These are phyloP conservation scores for Stenotaenia linearis DNA, from an alignment of 2,888 invertebrate species.

Conservation along the genomic window DNA sequence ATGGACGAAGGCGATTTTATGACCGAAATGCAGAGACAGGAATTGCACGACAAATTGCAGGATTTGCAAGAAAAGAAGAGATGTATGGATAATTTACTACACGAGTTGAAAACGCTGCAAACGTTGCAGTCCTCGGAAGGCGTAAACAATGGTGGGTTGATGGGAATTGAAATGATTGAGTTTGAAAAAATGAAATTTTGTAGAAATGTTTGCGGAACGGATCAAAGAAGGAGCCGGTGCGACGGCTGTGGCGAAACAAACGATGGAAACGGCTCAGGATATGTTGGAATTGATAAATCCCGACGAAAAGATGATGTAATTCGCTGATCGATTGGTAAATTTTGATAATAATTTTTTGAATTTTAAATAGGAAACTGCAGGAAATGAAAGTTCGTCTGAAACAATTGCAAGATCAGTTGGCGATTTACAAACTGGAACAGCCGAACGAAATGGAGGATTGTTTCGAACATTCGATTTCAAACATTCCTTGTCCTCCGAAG, in stretches of 20 bases:
- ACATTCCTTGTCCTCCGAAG: background rate
- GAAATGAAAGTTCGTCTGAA: constrained; percentile 8
- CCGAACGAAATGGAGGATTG: background rate
- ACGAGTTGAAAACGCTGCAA: constrained; percentile 29
- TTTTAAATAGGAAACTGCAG: constrained; percentile 3
- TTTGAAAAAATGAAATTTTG: background rate
- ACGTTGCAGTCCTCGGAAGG: background rate
- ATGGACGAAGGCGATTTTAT: background rate
- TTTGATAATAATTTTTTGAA: background rate
- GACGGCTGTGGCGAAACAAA: background rate
- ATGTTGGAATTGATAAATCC: background rate
- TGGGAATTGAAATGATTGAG: background rate
- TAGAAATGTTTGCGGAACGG: background rate
- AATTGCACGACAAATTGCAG: constrained; percentile 32
- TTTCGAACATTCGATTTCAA: background rate
- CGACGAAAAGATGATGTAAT: background rate
- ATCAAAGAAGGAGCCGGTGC: background rate
- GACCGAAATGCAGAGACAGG: background rate
- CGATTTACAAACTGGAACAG: background rate
- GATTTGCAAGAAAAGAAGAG: constrained; percentile 34
- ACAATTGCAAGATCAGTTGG: background rate
- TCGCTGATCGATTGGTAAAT: background rate
- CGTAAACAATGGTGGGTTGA: background rate
- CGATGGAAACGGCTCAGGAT: background rate
- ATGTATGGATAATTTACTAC: constrained; percentile 34